Evolutionary conservation across 2,797 vertebrate genomes (phyloP).

Genomic region (Takifugu ocellatus): DNA sequence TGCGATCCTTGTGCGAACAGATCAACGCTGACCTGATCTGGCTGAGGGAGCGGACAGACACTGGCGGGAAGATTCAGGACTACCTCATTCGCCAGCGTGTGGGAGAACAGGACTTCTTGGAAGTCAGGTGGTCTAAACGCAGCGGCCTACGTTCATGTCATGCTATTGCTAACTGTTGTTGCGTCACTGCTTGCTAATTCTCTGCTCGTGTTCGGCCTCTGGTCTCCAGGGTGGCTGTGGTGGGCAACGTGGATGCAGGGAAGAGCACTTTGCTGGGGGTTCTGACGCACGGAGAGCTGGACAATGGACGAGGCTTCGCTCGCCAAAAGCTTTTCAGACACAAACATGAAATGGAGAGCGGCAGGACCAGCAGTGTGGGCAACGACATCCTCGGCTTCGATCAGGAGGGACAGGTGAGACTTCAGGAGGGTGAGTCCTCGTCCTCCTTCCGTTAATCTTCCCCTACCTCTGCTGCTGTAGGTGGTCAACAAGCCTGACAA

Average conservation of each 20-base stretch:
- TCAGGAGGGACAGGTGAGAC: constrained; percentile 84
- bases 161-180: too few species aligned
- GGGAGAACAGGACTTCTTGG: constrained; percentile 97
- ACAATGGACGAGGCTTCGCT: constrained; percentile 96
- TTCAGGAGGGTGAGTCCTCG: not conserved
- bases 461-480: constrained; percentile 17
- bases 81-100: constrained; percentile 93
- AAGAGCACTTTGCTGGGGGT: constrained; percentile 96
- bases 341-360: constrained; percentile 98
- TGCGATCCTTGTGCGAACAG: constrained; percentile 94
- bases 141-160: too few species aligned
- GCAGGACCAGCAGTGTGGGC: constrained; percentile 96
- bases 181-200: too few species aligned
- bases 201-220: not conserved
- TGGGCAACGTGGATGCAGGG: constrained; percentile 96
- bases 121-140: constrained; percentile 90
- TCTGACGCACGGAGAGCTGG: constrained; percentile 92
- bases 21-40: constrained; percentile 90
- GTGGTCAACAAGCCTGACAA: constrained; percentile 97
- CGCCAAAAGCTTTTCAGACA: constrained; percentile 98
- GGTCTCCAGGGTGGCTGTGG: constrained; percentile 88
- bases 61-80: constrained; percentile 87
- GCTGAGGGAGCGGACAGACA: constrained; percentile 87
- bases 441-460: too few species aligned
- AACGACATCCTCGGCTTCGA: constrained; percentile 98